These are phyloP conservation scores for Drosophila ohnishii DNA, from an alignment of 1,140 invertebrate species.

Conservation along the genomic window DNA sequence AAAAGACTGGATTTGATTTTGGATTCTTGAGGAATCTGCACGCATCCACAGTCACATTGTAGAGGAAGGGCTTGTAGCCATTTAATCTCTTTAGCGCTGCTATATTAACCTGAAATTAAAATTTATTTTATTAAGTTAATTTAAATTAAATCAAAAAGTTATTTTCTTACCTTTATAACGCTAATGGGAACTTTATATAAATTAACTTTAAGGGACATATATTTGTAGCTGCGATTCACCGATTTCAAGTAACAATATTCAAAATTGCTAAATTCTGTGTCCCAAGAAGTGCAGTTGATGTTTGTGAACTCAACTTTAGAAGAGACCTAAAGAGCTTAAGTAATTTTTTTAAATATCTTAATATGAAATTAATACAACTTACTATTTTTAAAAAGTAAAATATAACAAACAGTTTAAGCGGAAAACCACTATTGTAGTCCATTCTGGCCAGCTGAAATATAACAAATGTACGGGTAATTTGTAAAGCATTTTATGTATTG, in stretches of 20 bases:
- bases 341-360: too few relatives aligned
- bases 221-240: conserved; percentile 6
- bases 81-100: not conserved
- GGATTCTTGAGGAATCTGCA: not conserved
- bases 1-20: not conserved
- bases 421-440: not conserved
- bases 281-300: not conserved
- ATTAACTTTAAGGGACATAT: not conserved
- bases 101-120: not conserved
- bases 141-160: not conserved
- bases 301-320: not conserved
- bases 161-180: not conserved
- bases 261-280: not conserved
- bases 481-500: not conserved
- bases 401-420: not conserved
- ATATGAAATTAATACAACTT: too few relatives aligned
- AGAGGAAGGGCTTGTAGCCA: conserved; percentile 4
- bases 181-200: not conserved
- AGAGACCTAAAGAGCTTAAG: too few relatives aligned
- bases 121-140: too few relatives aligned
- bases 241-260: conserved; percentile 10
- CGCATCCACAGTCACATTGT: not conserved
- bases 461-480: not conserved
- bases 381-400: not conserved
- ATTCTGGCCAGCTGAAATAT: not conserved